These are phyloP conservation scores for Tinamus guttatus DNA, from an alignment of 2,113 vertebrate species.

Conservation along the genomic window DNA sequence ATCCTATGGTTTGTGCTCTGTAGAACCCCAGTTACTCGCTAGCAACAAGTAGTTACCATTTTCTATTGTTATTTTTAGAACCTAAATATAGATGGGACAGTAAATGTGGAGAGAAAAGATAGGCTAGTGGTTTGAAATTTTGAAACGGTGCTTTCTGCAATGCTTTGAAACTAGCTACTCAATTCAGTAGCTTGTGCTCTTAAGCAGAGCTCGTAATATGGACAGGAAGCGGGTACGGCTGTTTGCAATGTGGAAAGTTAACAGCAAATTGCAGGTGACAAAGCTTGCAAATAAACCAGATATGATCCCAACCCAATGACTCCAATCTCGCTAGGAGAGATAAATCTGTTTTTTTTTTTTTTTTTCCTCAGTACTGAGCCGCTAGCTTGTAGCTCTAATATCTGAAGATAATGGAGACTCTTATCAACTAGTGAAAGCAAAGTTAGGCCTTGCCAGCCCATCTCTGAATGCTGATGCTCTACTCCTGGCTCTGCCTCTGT, in stretches of 20 bases:
- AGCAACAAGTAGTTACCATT: neutral
- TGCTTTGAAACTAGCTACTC: neutral
- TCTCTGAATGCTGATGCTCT: neutral
- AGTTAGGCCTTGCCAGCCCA: neutral
- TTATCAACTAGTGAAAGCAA: neutral
- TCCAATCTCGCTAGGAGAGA: neutral
- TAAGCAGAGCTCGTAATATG: neutral
- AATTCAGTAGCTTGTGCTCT: neutral
- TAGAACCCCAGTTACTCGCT: neutral
- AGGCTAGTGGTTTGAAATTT: neutral
- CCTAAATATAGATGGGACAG: neutral
- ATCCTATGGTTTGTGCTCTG: neutral
- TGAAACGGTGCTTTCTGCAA: neutral
- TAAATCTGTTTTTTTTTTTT: neutral
- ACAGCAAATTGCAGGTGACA: neutral
- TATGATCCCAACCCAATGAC: neutral
- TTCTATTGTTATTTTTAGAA: constrained; percentile 29
- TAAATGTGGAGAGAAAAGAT: neutral
- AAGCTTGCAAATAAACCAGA: neutral
- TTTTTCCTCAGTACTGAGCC: neutral
- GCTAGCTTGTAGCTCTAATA: neutral
- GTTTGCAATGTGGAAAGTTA: neutral
- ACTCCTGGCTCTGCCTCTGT: neutral
- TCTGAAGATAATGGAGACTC: neutral
- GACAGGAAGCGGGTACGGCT: neutral